Percentiles rank a stretch among this genome's conserved stretches.
Evolutionary conservation across 2,113 vertebrate genomes (phyloP).

Genomic region (Columbina picui): DNA sequence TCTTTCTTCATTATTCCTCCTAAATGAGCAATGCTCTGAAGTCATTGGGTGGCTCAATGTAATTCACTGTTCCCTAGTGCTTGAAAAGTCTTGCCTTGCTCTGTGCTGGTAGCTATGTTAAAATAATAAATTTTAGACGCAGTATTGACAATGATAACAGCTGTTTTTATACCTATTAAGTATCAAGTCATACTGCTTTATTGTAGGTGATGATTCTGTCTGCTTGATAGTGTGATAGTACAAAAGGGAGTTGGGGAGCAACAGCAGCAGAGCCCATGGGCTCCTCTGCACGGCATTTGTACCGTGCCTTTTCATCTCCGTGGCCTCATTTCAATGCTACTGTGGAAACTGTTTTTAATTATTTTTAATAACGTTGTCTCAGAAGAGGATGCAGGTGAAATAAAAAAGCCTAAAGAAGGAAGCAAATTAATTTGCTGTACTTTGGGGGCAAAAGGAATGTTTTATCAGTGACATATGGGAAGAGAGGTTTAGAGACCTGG

Average conservation of each 20-base stretch:
- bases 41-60: not conserved
- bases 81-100: not conserved
- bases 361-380: not conserved
- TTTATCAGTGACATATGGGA: not conserved
- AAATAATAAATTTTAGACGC: not conserved
- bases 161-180: not conserved
- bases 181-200: not conserved
- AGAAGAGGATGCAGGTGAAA: not conserved
- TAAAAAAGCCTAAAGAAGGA: not conserved
- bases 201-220: not conserved
- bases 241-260: not conserved
- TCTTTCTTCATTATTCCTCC: not conserved
- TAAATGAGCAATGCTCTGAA: not conserved
- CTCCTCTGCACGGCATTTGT: not conserved
- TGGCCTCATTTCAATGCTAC: not conserved
- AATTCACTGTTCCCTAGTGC: not conserved
- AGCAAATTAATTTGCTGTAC: not conserved
- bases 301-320: not conserved
- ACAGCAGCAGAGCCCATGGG: not conserved
- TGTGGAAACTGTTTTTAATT: not conserved
- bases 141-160: not conserved
- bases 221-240: not conserved
- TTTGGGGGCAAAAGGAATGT: not conserved
- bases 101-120: not conserved
- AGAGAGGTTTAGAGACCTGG: not conserved